A percentile compares a stretch with the other conserved stretches of the same genome.
Conservation (phyloP, 2,888 invertebrate genomes). For the Anoplius nigerrimus region DNA sequence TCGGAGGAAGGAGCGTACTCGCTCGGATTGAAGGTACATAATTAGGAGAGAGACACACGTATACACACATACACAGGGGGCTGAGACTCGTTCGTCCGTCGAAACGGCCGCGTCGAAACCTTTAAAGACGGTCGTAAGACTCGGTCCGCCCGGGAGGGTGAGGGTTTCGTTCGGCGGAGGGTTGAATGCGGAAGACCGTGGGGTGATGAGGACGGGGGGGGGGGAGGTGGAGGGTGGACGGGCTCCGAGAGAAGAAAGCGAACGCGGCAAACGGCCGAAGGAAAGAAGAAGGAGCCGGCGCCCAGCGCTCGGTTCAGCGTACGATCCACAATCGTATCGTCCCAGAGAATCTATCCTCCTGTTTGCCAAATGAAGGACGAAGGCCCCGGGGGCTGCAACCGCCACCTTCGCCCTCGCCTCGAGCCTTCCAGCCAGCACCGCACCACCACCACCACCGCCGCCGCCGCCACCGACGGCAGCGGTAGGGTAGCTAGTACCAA, state of each 20-base stretch:
- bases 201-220: too few species aligned
- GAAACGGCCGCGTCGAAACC: too few species aligned
- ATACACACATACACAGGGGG: too few species aligned
- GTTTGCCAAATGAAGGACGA: conserved; percentile 61
- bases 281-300: background rate
- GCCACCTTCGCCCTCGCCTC: conserved; percentile 37
- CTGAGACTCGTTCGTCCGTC: too few species aligned
- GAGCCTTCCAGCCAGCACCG: conserved; percentile 28
- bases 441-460: conserved; percentile 15
- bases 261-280: background rate
- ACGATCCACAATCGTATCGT: conserved; percentile 42
- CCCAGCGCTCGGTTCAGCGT: conserved; percentile 7
- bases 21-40: too few species aligned
- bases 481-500: background rate
- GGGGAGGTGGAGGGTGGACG: too few species aligned
- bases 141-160: conserved; percentile 10
- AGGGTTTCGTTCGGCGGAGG: background rate
- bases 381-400: conserved; percentile 43
- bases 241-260: too few species aligned
- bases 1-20: too few species aligned
- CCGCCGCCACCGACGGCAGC: conserved; percentile 21
- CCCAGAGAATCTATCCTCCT: conserved; percentile 54
- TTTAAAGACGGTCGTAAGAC: conserved; percentile 6
- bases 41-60: too few species aligned
- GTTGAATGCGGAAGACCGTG: conserved; percentile 19